These are phyloP conservation scores for Parazoanthus darwini DNA, from an alignment of 92 coral and sea anemone genomes.

Conservation along the genomic window DNA sequence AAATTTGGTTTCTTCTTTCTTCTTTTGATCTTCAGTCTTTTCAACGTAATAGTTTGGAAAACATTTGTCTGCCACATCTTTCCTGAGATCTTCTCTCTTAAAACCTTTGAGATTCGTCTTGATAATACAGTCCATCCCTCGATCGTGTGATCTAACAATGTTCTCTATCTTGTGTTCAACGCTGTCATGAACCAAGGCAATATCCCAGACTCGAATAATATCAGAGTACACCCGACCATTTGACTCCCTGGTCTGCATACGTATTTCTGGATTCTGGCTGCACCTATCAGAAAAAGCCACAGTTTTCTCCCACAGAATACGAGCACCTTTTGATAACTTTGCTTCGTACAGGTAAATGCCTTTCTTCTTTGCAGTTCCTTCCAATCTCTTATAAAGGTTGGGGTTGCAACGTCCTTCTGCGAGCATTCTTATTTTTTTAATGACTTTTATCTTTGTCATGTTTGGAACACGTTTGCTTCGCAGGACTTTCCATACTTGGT, in stretches of 20 bases:
- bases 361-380: slow-evolving; percentile 72
- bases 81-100: slow-evolving; percentile 19
- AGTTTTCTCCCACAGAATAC: slow-evolving; percentile 91
- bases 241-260: slow-evolving; percentile 39
- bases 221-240: slow-evolving; percentile 85
- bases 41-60: slow-evolving; percentile 40
- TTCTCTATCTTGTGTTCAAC: slow-evolving; percentile 76
- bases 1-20: neutral
- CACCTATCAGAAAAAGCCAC: slow-evolving; percentile 92
- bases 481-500: slow-evolving; percentile 81
- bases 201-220: slow-evolving; percentile 95
- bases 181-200: slow-evolving; percentile 76
- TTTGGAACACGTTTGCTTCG: slow-evolving; percentile 58
- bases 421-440: slow-evolving; percentile 75
- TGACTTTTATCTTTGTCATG: slow-evolving; percentile 52
- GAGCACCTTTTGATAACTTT: slow-evolving; percentile 66
- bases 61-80: slow-evolving; percentile 31
- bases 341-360: slow-evolving; percentile 79
- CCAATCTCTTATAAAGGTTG: slow-evolving; percentile 71
- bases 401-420: slow-evolving; percentile 90
- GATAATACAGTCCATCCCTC: slow-evolving; percentile 88
- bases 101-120: slow-evolving; percentile 83
- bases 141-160: slow-evolving; percentile 82
- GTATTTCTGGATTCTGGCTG: slow-evolving; percentile 71
- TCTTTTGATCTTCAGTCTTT: slow-evolving; percentile 31